Base-by-base conservation (phyloP, 1,140 invertebrate species). In the Cotesia glomerata region DNA sequence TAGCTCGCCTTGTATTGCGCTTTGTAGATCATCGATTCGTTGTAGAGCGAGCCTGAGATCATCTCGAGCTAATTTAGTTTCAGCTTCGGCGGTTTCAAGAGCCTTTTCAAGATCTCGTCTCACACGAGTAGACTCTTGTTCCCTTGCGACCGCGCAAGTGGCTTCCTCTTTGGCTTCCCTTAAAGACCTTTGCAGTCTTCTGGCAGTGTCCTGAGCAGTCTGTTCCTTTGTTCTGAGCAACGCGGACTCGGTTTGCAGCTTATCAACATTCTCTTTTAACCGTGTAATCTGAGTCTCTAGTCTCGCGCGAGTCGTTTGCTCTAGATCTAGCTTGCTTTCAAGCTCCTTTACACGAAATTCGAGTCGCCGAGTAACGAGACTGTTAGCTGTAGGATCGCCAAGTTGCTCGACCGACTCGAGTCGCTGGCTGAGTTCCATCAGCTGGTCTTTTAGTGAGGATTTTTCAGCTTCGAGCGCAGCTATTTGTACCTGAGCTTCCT, bases 321-420 rank as follows among this genome's bases (percentile, higher is more conserved):
- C 96, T 66, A 98, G 86, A 76, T 98, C 96, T 32, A 97, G 85
- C 75, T 94, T 94, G 0, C 94, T 95, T 82, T 98, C 96, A 54
- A 98, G 86, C 80, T 98, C 97, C 86, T 95, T 92, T 1, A 92
- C 91, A 79, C 93, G 94, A 76, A 94, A 89, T 82, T 96, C 94
- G 66, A 95, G 88, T 67, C 89, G 82, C 61, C 87, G 85, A 63
- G 86, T 93, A 39, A 90, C 91, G 79, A 94, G 91, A 84, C 92
- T 91, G 78, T 92, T 94, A 69, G 90, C 92, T 8, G 93, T 92
- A 4, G 92, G 91, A 82, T 96, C 95, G 0, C 93, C 93, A 72
- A 91, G 83, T 52, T 91, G 91, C 89, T 94, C 95, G 2, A 95
- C 91, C 72, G 90, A 91, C 76, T 96, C 94, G 34, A 97, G 87